A percentile compares a stretch with the other conserved stretches of the same genome.
These are phyloP conservation scores for Anableps anableps DNA, from an alignment of 2,797 vertebrate genomes.

Conservation along the genomic window DNA sequence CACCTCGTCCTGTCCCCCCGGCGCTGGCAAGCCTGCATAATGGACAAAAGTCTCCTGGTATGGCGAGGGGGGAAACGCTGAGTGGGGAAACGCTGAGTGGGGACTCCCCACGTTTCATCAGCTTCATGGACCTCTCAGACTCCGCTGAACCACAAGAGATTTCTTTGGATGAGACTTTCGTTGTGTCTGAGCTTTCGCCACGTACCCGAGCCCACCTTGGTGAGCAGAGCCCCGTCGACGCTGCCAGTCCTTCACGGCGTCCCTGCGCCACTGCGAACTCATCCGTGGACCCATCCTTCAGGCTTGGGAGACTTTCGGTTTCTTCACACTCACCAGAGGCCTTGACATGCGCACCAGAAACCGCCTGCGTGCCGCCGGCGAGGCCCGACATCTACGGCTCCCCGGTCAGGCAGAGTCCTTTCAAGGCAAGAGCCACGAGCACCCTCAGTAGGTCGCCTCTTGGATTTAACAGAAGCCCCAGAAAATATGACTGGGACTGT, in stretches of 20 bases:
- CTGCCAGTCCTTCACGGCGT: constrained; percentile 20
- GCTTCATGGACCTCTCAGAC: constrained; percentile 58
- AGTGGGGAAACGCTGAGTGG: constrained; percentile 14
- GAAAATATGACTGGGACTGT: neutral
- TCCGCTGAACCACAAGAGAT: neutral
- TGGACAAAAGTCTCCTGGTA: constrained; percentile 25
- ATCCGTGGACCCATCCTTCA: constrained; percentile 13
- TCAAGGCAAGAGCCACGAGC: constrained; percentile 25
- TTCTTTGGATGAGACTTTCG: constrained; percentile 49
- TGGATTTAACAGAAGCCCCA: constrained; percentile 37
- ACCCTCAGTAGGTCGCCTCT: constrained; percentile 33
- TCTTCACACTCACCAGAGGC: constrained; percentile 7
- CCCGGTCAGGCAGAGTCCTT: constrained; percentile 56
- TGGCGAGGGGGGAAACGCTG: neutral
- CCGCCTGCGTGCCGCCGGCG: neutral
- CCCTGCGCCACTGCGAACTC: constrained; percentile 2
- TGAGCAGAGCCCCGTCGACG: neutral
- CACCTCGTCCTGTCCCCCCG: neutral
- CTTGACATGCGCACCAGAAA: neutral
- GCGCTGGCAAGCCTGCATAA: neutral
- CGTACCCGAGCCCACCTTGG: neutral
- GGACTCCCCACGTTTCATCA: constrained; percentile 12
- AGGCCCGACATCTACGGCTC: constrained; percentile 29
- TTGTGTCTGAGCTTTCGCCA: constrained; percentile 10
- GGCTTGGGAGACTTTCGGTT: constrained; percentile 17